phyloP scores from a whole-genome alignment of 2,888 invertebrate species.

The Thumatha senex region DNA sequence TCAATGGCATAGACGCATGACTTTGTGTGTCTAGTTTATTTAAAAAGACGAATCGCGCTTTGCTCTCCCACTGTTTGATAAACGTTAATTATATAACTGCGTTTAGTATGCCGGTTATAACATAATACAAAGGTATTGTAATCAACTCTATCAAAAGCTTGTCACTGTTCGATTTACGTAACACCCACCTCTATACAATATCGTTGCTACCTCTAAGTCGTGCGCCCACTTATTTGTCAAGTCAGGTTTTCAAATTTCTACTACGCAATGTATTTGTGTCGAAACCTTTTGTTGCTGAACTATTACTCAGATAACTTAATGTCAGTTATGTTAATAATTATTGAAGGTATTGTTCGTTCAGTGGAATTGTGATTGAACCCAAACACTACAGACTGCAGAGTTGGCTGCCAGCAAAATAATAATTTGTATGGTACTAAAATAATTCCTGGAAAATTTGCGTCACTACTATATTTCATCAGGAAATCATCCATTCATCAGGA shows the following conservation, averaged over 20 bases:
- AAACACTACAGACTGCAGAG: background rate
- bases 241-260: constrained; percentile 19
- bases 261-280: constrained; percentile 3
- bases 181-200: background rate
- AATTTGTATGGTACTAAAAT: too few relatives aligned
- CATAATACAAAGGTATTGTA: too few relatives aligned
- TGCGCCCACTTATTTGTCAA: constrained; percentile 18
- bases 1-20: too few relatives aligned
- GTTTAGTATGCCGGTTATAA: too few relatives aligned
- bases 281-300: constrained; percentile 20
- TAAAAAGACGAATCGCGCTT: too few relatives aligned
- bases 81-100: background rate
- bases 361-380: constrained; percentile 8
- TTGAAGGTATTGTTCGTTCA: constrained; percentile 13
- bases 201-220: background rate
- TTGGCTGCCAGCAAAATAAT: too few relatives aligned
- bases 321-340: constrained; percentile 17
- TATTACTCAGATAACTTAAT: constrained; percentile 18
- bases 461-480: too few relatives aligned
- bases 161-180: constrained; percentile 10
- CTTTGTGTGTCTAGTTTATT: too few relatives aligned
- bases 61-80: background rate
- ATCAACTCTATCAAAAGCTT: constrained; percentile 5
- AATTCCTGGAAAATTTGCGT: too few relatives aligned
- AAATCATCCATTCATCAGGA: too few relatives aligned